Evolutionary conservation across 2,113 vertebrate species (phyloP), one percentile per base, ranked within the genome.

Genomic region (Thomomys bottae): DNA sequence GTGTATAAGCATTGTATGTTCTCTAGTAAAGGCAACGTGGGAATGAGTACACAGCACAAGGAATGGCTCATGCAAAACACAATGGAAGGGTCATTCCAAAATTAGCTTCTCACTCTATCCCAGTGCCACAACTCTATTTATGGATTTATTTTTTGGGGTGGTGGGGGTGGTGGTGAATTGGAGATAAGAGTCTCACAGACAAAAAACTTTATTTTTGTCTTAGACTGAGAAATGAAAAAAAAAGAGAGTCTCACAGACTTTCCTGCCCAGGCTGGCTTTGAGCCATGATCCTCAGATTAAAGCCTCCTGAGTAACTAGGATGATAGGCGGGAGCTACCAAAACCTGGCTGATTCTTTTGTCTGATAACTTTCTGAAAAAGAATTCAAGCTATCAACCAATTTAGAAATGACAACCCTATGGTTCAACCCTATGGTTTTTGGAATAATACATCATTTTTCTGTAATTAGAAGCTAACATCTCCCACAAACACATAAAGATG

Each of bases 391-490:
- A 84, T 9, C 81, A 90, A 87, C 30, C 24, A 68, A 78, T 77
- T 61, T 66, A 71, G 49, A 82, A 73, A 4, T 11, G 12, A 66
- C n/a, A 81, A 67, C n/a, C 88, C 28, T 34, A 81, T n/a, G n/a
- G n/a, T 78, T 40, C 8, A 84, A 80, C 26, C 4, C 30, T 80
- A 45, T 89, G 28, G 24, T 72, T 94, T 84, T 70, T 66, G 87
- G 36, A 89, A 72, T 89, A 93, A 76, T 8, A 85, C n/a, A 3
- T 92, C 63, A 82, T 72, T 76, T 82, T 91, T 82, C 84, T 26
- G 66, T 67, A 54, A 54, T 54, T 54, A 54, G 49, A 54, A 54
- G 61, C 85, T 71, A 67, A 61, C 66, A 89, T 86, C 38, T 28
- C 32, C 34, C 36, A 88, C 11, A 78, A 18, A 88, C 26, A 77